Conservation (phyloP, 2,888 invertebrate species). For the Trichogramma evanescens region DNA sequence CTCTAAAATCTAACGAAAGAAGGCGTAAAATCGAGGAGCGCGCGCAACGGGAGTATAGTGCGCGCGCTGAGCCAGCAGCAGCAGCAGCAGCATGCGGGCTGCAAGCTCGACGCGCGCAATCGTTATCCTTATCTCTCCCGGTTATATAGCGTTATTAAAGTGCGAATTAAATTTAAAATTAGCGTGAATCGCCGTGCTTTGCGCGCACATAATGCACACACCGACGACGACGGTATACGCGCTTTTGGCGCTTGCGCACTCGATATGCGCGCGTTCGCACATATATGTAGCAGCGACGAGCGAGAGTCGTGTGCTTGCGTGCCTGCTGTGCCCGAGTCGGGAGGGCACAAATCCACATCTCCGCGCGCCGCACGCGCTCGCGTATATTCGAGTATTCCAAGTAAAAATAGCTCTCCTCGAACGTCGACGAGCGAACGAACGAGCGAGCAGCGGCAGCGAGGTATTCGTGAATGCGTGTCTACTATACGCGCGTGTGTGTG, state of each 20-base stretch:
- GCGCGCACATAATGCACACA: background rate
- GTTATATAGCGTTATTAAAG: too few relatives aligned
- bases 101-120: background rate
- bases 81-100: background rate
- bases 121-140: background rate
- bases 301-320: background rate
- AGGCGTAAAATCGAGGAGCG: too few relatives aligned
- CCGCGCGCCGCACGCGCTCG: too few relatives aligned
- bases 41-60: background rate
- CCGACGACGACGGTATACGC: background rate
- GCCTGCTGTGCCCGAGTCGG: background rate
- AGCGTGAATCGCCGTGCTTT: background rate
- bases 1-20: too few relatives aligned
- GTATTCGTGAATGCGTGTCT: background rate
- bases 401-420: too few relatives aligned
- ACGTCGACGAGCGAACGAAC: too few relatives aligned
- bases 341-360: background rate
- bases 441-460: too few relatives aligned
- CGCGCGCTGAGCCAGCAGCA: background rate
- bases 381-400: too few relatives aligned
- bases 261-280: background rate
- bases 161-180: too few relatives aligned
- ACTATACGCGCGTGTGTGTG: background rate
- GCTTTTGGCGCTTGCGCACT: background rate
- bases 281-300: background rate